These are phyloP conservation scores for Periphyllus acericola DNA, from an alignment of 2,888 invertebrate genomes.

Conservation along the genomic window DNA sequence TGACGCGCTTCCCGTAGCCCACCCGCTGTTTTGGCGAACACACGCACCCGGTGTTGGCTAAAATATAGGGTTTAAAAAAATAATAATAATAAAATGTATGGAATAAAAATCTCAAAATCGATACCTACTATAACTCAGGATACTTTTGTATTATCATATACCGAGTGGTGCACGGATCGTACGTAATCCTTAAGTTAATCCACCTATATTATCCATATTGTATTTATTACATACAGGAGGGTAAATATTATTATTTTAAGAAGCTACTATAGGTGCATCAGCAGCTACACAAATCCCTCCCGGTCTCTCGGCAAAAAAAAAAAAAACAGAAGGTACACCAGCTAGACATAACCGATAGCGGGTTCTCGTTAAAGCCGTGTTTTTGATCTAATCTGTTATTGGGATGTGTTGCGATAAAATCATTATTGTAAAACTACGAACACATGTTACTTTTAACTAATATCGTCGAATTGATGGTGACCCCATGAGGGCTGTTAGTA, in stretches of 20 bases:
- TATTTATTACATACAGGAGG: too few relatives aligned
- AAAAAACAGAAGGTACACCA: too few relatives aligned
- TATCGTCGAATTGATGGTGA: neutral
- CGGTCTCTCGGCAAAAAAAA: too few relatives aligned
- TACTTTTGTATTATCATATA: neutral
- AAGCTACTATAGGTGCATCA: too few relatives aligned
- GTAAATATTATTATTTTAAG: too few relatives aligned
- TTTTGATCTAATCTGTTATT: conserved; percentile 18
- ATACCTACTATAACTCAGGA: neutral
- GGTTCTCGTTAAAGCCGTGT: neutral
- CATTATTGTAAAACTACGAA: conserved; percentile 34
- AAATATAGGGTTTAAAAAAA: neutral
- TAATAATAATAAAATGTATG: neutral
- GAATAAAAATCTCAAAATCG: conserved; percentile 13
- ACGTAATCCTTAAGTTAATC: too few relatives aligned
- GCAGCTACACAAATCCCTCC: too few relatives aligned
- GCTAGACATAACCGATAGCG: neutral
- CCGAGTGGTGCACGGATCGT: too few relatives aligned
- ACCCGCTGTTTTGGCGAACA: conserved; percentile 47
- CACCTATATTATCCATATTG: too few relatives aligned
- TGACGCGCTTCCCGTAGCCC: conserved; percentile 48
- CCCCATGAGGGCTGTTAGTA: neutral
- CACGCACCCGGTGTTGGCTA: neutral
- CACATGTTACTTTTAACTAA: conserved; percentile 24
- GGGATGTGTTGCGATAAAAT: neutral